Base-by-base conservation (phyloP, 2,113 vertebrate species). In the Osmerus mordax region DNA sequence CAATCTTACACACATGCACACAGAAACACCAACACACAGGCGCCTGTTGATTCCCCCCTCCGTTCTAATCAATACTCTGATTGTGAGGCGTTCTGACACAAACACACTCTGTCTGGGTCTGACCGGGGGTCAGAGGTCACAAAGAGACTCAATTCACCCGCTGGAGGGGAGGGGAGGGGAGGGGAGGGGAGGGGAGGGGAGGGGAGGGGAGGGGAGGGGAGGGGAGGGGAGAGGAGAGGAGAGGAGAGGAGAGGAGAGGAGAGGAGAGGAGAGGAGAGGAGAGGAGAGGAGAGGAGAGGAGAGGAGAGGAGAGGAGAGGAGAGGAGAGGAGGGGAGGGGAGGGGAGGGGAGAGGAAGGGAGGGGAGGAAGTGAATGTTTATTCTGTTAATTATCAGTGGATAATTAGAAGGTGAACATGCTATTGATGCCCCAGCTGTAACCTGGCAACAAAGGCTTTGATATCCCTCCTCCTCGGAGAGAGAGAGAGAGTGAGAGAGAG, bases 391-490 rank as follows among this genome's bases (percentile, higher is more conserved):
- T 66, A 66, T 51, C 41, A 66, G 62, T 13, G n/a, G 13, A 28
- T 64, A 29, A 32, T 64, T 28, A 64, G 18, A 52, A 41, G 6
- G 36, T 2, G 19, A 66, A 66, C 11, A 66, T 41, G 47, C 36
- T 52, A 66, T 66, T 66, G 12, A 66, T 66, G 47, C 65, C 12
- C 12, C 36, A n/a, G 41, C 41, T 23, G 65, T 66, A 5, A 11
- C 65, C 65, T 51, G 65, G 41, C 41, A 66, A 66, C 41, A 12
- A n/a, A 66, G n/a, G 3, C 65, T 66, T 23, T 47, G 41, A 51
- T 19, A 47, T 60, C 56, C n/a, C 21, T 41, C n/a, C 21, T 21
- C 21, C 4, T 32, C 12, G 7, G 52, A 54, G 52, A 67, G 66
- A 28, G 19, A 53, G 65, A 54, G 21, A 28, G 64, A 65, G 64